phyloP scores from a whole-genome alignment of 2,888 invertebrate genomes.

The Sympetrum striolatum region DNA sequence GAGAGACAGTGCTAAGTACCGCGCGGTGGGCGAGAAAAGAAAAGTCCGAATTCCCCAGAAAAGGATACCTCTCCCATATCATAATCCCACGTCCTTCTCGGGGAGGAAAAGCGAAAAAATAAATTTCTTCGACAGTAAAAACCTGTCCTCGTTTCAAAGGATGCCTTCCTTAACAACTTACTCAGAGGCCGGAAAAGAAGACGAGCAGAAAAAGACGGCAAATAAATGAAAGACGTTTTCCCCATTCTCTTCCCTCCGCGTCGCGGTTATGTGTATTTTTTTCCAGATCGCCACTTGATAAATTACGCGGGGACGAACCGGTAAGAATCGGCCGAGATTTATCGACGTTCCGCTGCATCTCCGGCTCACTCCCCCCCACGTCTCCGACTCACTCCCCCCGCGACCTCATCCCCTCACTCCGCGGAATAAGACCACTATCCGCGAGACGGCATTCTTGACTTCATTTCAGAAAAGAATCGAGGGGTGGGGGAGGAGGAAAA shows the following conservation, averaged over 20 bases:
- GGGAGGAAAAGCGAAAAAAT: not conserved
- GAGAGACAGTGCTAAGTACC: not conserved
- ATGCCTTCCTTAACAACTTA: not conserved
- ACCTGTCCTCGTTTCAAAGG: not conserved
- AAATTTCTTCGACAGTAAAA: not conserved
- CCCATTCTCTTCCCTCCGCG: not conserved
- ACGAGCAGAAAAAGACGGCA: not conserved
- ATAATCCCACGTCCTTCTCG: not conserved
- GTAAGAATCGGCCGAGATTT: not conserved
- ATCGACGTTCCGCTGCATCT: not conserved
- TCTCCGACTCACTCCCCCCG: not conserved
- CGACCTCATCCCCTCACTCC: not conserved
- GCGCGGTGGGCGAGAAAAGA: not conserved
- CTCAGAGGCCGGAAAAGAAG: not conserved
- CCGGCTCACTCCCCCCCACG: not conserved
- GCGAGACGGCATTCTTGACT: not conserved
- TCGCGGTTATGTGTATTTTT: not conserved
- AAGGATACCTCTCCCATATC: not conserved
- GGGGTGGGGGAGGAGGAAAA: not conserved
- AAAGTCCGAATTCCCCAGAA: not conserved
- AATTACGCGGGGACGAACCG: slow-evolving; percentile 1
- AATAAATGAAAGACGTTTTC: not conserved
- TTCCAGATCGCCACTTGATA: slow-evolving; percentile 11
- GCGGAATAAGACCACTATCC: not conserved
- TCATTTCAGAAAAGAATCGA: not conserved